phyloP scores from a whole-genome alignment of 2,113 vertebrate species.

The Hippopotamus amphibius region DNA sequence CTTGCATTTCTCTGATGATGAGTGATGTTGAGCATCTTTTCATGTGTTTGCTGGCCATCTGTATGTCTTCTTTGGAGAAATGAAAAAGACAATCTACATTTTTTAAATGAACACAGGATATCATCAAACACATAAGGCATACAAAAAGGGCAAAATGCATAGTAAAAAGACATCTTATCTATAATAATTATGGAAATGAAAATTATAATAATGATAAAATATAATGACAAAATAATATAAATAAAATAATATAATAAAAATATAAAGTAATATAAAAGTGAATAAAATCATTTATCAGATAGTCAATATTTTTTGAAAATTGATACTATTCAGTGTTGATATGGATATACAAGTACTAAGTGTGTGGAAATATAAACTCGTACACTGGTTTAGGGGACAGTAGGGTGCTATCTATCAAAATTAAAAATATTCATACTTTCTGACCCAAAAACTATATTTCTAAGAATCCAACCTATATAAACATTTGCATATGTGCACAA shows the following conservation, averaged over 20 bases:
- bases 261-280: neutral
- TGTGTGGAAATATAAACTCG: neutral
- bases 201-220: neutral
- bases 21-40: too few species aligned
- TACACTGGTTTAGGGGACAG: neutral
- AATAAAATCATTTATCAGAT: neutral
- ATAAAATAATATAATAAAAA: neutral
- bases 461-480: neutral
- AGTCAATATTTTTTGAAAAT: conserved; percentile 15
- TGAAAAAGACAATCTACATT: neutral
- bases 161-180: neutral
- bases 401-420: neutral
- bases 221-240: neutral
- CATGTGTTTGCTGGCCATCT: too few species aligned
- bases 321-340: neutral
- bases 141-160: neutral
- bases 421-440: conserved; percentile 5
- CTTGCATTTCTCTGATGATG: too few species aligned
- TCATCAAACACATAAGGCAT: neutral
- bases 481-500: neutral
- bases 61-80: too few species aligned
- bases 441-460: neutral
- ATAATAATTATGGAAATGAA: conserved; percentile 11
- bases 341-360: neutral
- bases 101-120: neutral